Evolutionary conservation across 1,140 invertebrate genomes (phyloP).

Genomic region (Aporrectodea caliginosa): DNA sequence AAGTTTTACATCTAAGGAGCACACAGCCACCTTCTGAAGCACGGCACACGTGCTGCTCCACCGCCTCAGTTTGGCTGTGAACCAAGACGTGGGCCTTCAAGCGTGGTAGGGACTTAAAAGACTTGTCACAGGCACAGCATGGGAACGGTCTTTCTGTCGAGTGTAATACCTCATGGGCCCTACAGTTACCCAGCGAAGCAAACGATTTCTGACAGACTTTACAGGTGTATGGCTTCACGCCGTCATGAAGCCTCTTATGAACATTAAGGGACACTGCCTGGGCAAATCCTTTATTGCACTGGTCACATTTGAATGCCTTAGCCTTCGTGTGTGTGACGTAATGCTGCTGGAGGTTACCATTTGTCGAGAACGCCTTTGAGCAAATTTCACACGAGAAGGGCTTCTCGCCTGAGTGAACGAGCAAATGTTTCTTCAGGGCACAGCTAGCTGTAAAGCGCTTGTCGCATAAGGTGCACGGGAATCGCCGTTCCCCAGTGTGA

Average conservation of each 20-base stretch:
- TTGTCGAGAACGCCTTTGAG: not conserved
- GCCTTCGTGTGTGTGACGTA: slow-evolving; percentile 5
- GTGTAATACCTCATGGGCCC: slow-evolving; percentile 90
- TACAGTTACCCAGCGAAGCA: slow-evolving; percentile 91
- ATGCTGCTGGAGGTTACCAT: slow-evolving; percentile 17
- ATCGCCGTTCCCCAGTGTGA: slow-evolving; percentile 91
- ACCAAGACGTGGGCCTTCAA: too few relatives aligned
- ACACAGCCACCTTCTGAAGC: too few relatives aligned
- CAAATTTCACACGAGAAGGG: slow-evolving; percentile 9
- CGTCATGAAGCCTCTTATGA: slow-evolving; percentile 83
- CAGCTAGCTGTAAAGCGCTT: not conserved
- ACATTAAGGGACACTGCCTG: slow-evolving; percentile 68
- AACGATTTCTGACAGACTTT: slow-evolving; percentile 92
- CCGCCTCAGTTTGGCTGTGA: too few relatives aligned
- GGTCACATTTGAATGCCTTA: not conserved
- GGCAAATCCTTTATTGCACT: slow-evolving; percentile 8
- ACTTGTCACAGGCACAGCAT: too few relatives aligned
- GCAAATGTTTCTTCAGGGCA: slow-evolving; percentile 37
- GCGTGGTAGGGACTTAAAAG: too few relatives aligned
- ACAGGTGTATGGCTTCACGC: slow-evolving; percentile 93
- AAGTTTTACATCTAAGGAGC: too few relatives aligned
- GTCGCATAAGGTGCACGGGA: slow-evolving; percentile 70
- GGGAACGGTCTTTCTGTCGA: too few relatives aligned
- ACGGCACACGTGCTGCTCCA: too few relatives aligned
- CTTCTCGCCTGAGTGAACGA: slow-evolving; percentile 67